Base-by-base conservation (phyloP, 35 echinoderm and acorn worm genomes). In the Strongylocentrotus purpuratus region DNA sequence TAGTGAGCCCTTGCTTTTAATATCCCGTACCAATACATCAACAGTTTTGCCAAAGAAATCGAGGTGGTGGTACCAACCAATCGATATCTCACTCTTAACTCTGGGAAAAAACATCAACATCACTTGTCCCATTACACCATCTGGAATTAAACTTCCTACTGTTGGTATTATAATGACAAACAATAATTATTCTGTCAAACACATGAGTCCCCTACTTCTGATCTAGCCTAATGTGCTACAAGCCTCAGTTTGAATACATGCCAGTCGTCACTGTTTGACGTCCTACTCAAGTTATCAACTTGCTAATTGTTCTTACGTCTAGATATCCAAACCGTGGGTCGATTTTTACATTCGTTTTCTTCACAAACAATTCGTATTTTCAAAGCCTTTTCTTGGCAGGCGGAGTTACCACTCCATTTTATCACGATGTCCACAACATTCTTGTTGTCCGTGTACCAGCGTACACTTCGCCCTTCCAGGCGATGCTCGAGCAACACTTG, bases 111-210 rank as follows among this genome's bases (percentile, higher is more conserved):
- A 92, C 95, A 88, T 93, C 95, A n/a, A 96, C 46, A 15, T 85
- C 92, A 46, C 87, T 70, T 0, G 95, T 94, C 0, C 45, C 65
- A 12, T 45, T 61, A 61, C 95, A 96, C n/a, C 31, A 88, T 46
- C 86, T 94, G 6, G 92, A 86, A 87, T 71, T n/a, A n/a, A n/a
- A n/a, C n/a, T n/a, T n/a, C n/a, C n/a, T n/a, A n/a, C n/a, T n/a
- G n/a, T n/a, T n/a, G 8, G 92, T 31, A 46, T 94, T 96, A 22
- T 88, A 60, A 46, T 96, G 28, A 85, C 33, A 14, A 46, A 92
- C 95, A 88, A n/a, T n/a, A n/a, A n/a, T n/a, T n/a, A 96, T 94
- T 33, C 95, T 96, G 33, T 96, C 95, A 0, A 47, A 61, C 9
- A 46, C 22, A 88, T 96, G 95, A 4, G 95, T 85, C 33, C 92